phyloP scores from a whole-genome alignment of 2,888 invertebrate species.

The Pycnomerus fuliginosus region DNA sequence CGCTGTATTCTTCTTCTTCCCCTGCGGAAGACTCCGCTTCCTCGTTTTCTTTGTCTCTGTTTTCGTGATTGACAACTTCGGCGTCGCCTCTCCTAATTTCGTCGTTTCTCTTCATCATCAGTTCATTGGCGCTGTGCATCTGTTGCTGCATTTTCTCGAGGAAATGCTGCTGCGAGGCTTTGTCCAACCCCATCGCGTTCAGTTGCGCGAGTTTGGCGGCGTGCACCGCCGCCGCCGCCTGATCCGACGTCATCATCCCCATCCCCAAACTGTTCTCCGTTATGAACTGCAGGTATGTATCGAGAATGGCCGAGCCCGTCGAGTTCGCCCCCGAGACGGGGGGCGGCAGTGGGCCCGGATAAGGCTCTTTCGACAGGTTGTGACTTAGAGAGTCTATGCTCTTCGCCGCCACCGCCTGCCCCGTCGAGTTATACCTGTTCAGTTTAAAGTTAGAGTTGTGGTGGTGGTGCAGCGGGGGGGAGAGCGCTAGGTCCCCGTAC shows the following conservation, averaged over 20 bases:
- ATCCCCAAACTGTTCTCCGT: constrained; percentile 77
- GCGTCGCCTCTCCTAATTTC: constrained; percentile 55
- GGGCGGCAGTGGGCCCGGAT: constrained; percentile 61
- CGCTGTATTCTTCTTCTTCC: constrained; percentile 59
- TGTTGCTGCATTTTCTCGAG: constrained; percentile 66
- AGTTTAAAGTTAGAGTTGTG: constrained; percentile 38
- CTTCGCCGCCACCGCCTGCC: constrained; percentile 66
- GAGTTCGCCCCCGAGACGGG: constrained; percentile 53
- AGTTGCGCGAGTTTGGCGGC: constrained; percentile 78
- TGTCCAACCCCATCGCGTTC: constrained; percentile 62
- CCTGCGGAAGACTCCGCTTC: constrained; percentile 57
- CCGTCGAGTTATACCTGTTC: constrained; percentile 52
- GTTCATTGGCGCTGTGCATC: constrained; percentile 58
- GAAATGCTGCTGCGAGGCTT: constrained; percentile 59
- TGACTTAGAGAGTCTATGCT: constrained; percentile 64
- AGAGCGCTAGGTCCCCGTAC: constrained; percentile 51
- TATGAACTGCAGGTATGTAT: constrained; percentile 86
- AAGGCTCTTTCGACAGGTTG: constrained; percentile 66
- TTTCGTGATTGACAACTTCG: constrained; percentile 58
- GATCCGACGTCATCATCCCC: constrained; percentile 63
- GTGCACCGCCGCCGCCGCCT: constrained; percentile 70
- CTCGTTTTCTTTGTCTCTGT: constrained; percentile 50
- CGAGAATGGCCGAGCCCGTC: constrained; percentile 75
- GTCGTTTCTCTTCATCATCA: constrained; percentile 51
- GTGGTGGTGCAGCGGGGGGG: constrained; percentile 54